Evolutionary conservation across 2,888 invertebrate species (phyloP).

Genomic region (Caenorhabditis sp.): DNA sequence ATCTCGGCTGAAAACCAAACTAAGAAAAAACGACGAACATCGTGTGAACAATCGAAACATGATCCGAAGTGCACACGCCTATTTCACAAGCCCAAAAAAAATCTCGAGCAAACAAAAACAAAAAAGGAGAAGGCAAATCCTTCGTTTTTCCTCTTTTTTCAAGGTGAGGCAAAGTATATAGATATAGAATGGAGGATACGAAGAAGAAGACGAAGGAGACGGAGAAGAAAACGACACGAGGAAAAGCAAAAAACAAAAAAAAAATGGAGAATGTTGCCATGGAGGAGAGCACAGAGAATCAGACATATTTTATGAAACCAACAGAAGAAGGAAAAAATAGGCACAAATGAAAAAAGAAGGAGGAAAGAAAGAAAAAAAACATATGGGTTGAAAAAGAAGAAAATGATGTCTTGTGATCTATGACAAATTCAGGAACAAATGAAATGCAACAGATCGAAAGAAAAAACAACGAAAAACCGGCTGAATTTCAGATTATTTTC

Average conservation of each 20-base stretch:
- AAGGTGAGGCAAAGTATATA: background rate
- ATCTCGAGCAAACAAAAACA: background rate
- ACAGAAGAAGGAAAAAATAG: too few species aligned
- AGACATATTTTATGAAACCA: too few species aligned
- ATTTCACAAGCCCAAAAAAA: background rate
- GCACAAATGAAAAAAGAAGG: background rate
- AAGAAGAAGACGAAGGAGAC: background rate
- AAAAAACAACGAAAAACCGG: background rate
- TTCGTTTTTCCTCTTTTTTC: background rate
- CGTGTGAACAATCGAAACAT: slow-evolving; percentile 1
- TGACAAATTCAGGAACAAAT: background rate
- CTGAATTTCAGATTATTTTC: background rate
- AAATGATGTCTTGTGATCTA: background rate
- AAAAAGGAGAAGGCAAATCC: background rate
- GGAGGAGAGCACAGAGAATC: too few species aligned
- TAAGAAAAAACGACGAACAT: background rate
- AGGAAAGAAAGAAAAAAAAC: background rate
- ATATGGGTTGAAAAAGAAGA: background rate
- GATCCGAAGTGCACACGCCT: background rate
- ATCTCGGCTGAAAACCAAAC: too few species aligned
- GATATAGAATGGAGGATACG: background rate
- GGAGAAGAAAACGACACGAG: background rate
- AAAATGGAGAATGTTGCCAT: too few species aligned
- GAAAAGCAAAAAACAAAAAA: too few species aligned
- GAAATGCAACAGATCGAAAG: background rate